A percentile compares a stretch with the other conserved stretches of the same genome.
These are phyloP conservation scores for Carapus acus DNA, from an alignment of 2,797 vertebrate genomes.

Conservation along the genomic window DNA sequence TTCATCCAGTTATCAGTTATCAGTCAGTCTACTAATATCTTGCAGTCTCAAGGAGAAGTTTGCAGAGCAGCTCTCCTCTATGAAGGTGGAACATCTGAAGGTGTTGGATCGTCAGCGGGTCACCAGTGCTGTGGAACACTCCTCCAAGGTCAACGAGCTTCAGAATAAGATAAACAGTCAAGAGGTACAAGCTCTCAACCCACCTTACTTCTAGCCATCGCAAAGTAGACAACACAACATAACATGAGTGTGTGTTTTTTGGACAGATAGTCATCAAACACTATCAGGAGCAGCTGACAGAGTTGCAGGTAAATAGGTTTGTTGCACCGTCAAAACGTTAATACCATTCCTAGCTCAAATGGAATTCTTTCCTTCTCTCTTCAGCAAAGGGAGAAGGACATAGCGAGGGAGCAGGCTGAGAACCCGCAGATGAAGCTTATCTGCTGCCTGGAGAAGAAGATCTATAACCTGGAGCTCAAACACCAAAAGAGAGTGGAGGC, in stretches of 20 bases:
- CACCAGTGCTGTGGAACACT: conserved; percentile 80
- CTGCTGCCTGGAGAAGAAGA: conserved; percentile 80
- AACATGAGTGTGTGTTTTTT: neutral
- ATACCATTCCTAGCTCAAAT: too few relatives aligned
- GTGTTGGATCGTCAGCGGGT: conserved; percentile 76
- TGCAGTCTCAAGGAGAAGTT: conserved; percentile 72
- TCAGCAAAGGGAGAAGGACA: conserved; percentile 82
- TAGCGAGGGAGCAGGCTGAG: conserved; percentile 82
- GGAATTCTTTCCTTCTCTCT: neutral
- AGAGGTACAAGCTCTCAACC: conserved; percentile 68
- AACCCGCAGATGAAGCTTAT: conserved; percentile 85
- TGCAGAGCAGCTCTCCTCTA: conserved; percentile 68
- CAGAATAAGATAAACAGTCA: conserved; percentile 76
- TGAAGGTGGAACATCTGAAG: conserved; percentile 76
- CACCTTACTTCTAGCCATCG: neutral
- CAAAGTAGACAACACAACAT: neutral
- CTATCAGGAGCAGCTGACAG: conserved; percentile 78
- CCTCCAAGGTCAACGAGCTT: conserved; percentile 82
- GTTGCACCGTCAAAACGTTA: too few relatives aligned
- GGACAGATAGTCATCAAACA: conserved; percentile 79
- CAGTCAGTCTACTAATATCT: too few relatives aligned
- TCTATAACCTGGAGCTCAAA: conserved; percentile 81
- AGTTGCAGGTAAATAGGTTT: conserved; percentile 72
- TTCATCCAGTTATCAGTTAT: too few relatives aligned
- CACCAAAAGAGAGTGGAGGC: conserved; percentile 81